These are phyloP conservation scores for Ganaspis brasiliensis DNA, from an alignment of 2,888 invertebrate species.

Conservation along the genomic window DNA sequence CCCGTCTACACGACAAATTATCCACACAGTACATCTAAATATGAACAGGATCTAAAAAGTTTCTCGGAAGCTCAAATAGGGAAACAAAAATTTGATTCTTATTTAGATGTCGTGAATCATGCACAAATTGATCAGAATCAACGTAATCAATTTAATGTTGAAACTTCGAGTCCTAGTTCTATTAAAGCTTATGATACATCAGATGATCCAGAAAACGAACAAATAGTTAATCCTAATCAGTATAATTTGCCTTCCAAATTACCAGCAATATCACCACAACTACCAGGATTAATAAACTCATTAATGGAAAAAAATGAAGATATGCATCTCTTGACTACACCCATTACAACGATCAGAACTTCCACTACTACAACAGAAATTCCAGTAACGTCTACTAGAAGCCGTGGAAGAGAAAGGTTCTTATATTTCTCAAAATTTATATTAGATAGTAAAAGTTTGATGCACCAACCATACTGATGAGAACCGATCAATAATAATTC, in stretches of 20 bases:
- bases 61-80: slow-evolving; percentile 60
- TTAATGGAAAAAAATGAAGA: slow-evolving; percentile 81
- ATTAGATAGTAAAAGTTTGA: neutral
- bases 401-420: slow-evolving; percentile 72
- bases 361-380: slow-evolving; percentile 66
- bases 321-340: slow-evolving; percentile 61
- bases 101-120: slow-evolving; percentile 57
- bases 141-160: slow-evolving; percentile 60
- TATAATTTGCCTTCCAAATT: slow-evolving; percentile 83
- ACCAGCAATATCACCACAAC: slow-evolving; percentile 83
- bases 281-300: slow-evolving; percentile 84
- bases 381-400: slow-evolving; percentile 69
- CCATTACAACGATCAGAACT: slow-evolving; percentile 67
- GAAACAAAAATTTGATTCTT: slow-evolving; percentile 59
- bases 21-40: slow-evolving; percentile 65
- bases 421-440: neutral
- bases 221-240: slow-evolving; percentile 79
- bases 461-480: neutral
- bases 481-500: neutral
- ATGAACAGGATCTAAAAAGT: slow-evolving; percentile 60
- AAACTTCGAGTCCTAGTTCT: slow-evolving; percentile 58
- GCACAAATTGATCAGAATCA: slow-evolving; percentile 58
- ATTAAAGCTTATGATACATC: slow-evolving; percentile 60
- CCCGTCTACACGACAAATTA: slow-evolving; percentile 61
- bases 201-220: slow-evolving; percentile 51